phyloP scores from a whole-genome alignment of 2,888 invertebrate genomes.

The Tipula vernalis region DNA sequence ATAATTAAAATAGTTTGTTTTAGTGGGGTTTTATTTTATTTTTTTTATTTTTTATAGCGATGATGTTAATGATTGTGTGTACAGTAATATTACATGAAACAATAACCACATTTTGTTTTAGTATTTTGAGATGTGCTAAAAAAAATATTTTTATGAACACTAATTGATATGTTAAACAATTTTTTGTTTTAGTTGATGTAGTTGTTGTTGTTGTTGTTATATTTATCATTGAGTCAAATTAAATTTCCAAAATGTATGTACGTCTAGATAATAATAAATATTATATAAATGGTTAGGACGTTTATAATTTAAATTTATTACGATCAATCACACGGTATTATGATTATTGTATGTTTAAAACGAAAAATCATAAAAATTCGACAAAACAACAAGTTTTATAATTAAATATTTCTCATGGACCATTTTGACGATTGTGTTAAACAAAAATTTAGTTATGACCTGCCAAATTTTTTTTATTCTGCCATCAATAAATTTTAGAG shows the following conservation, averaged over 20 bases:
- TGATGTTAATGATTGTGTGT: conserved; percentile 4
- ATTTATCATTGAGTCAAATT: background rate
- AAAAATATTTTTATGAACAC: background rate
- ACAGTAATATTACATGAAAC: background rate
- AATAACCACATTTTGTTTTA: conserved; percentile 4
- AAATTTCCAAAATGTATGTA: background rate
- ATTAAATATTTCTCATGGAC: background rate
- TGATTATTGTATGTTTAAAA: background rate
- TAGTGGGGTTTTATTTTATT: too few species aligned
- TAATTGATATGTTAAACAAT: conserved; percentile 4
- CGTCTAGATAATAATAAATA: background rate
- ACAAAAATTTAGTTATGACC: background rate
- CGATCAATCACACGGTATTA: background rate
- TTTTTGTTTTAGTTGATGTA: background rate
- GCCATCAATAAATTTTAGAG: background rate
- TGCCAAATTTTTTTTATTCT: background rate
- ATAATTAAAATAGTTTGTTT: background rate
- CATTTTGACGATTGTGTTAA: background rate
- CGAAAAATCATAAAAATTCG: background rate
- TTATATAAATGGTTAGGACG: too few species aligned
- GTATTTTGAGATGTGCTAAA: background rate
- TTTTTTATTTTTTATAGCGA: background rate
- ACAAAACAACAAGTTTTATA: background rate
- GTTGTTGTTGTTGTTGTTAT: background rate
- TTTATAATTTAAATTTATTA: background rate